Evolutionary conservation across 1,140 invertebrate genomes (phyloP).

Genomic region (Globodera ellingtonae): DNA sequence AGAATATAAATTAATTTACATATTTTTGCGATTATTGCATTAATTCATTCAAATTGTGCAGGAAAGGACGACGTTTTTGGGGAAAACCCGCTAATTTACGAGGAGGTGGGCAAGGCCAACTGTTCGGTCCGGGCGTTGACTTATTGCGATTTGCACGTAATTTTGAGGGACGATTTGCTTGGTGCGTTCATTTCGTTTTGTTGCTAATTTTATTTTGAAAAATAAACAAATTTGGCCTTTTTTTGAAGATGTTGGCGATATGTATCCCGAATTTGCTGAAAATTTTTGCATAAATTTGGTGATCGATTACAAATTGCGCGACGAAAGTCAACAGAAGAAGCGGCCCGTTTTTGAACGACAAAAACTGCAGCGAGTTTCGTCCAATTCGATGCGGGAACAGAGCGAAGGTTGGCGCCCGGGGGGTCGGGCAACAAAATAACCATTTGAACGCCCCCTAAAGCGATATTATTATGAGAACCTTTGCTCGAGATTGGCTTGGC

Average conservation of each 20-base stretch:
- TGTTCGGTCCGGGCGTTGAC: constrained; percentile 97
- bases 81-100: constrained; percentile 89
- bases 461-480: too few relatives aligned
- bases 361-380: constrained; percentile 20
- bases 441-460: too few relatives aligned
- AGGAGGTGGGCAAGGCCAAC: constrained; percentile 90
- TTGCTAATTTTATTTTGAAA: background rate
- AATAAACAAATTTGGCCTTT: background rate
- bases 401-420: constrained; percentile 37
- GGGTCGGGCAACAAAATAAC: background rate
- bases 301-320: constrained; percentile 92
- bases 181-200: constrained; percentile 61
- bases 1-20: too few relatives aligned
- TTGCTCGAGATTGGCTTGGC: too few relatives aligned
- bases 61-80: constrained; percentile 98
- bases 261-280: constrained; percentile 94
- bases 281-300: constrained; percentile 87
- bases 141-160: constrained; percentile 97
- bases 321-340: constrained; percentile 68
- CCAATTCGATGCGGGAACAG: constrained; percentile 38
- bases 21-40: too few relatives aligned
- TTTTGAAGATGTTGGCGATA: constrained; percentile 78
- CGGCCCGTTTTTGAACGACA: constrained; percentile 31
- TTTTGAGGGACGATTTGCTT: constrained; percentile 91
- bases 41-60: constrained; percentile 60